Percentiles rank a stretch among this genome's conserved stretches.
Conservation (phyloP, 2,113 vertebrate species). For the Paramisgurnus dabryanus region DNA sequence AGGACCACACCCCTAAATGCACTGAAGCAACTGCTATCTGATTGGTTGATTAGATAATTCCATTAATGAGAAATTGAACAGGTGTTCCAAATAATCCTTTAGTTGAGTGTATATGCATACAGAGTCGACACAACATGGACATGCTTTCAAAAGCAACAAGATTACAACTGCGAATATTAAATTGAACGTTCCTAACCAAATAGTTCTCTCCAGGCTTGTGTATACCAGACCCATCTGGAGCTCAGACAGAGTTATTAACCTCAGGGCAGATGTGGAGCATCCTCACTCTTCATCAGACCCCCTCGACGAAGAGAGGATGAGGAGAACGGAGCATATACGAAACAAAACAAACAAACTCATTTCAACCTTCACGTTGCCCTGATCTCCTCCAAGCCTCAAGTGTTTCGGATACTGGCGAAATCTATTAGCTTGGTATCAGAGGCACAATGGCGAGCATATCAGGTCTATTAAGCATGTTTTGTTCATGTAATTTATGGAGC, state of each 20-base stretch:
- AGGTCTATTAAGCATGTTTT: conserved; percentile 70
- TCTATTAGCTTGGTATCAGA: conserved; percentile 70
- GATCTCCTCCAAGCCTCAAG: conserved; percentile 71
- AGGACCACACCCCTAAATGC: no score
- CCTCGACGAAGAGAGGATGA: conserved; percentile 11
- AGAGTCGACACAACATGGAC: not conserved
- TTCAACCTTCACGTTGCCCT: conserved; percentile 63
- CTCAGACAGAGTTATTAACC: conserved; percentile 50
- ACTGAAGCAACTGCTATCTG: no score
- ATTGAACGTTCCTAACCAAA: conserved; percentile 4
- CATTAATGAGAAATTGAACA: no score
- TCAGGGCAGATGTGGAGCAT: conserved; percentile 28
- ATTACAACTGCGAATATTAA: not conserved
- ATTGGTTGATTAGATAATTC: no score
- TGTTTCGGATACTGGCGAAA: conserved; percentile 67
- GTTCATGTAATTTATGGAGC: conserved; percentile 67
- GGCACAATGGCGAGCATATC: conserved; percentile 67
- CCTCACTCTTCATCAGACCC: conserved; percentile 16
- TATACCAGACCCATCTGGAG: conserved; percentile 46
- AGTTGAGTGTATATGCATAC: not conserved
- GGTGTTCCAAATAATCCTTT: no score
- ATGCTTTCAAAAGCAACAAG: not conserved
- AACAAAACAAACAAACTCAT: conserved; percentile 44
- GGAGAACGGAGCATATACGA: conserved; percentile 22
- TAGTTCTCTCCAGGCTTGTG: conserved; percentile 22